Base-by-base conservation (phyloP, 1,140 invertebrate species). In the Pristionchus pacificus region DNA sequence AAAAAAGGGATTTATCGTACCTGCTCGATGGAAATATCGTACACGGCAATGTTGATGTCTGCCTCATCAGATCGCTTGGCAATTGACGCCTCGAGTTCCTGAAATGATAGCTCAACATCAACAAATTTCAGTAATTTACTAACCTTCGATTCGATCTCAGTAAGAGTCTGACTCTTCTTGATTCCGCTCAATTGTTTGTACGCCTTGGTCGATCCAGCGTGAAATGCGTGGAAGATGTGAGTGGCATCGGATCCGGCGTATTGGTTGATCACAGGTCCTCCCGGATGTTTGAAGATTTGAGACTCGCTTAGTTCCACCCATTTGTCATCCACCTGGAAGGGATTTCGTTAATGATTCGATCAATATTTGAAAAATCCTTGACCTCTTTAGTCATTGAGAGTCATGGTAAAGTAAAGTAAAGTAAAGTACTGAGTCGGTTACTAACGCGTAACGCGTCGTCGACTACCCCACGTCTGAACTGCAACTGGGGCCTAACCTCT, bases 171-270 rank as follows among this genome's bases (percentile, higher is more conserved):
- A 2, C 60, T 33, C 32, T 77, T 76, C 64, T 83, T 75, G 13
- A 82, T 33, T 3, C 66, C 19, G 19, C 74, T 68, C 3, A 83
- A 57, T 65, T 83, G 82, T 70, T 83, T 83, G 58, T 81, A 83
- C 1, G 81, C 81, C 33, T 72, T 66, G 14, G 62, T 64, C 49
- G 67, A 72, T 24, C 79, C 79, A 72, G 77, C 74, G 33, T 79
- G 79, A 68, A 80, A 80, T 10, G 82, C 81, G 59, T 84, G 78
- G 61, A 83, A 83, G 49, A 84, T 79, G 33, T 84, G 82, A 14
- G 81, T 84, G 14, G 81, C 81, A 68, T 83, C 81, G 14, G 81
- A 62, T 58, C 83, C 71, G 70, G 82, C 84, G 29, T 65, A 81
- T 49, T 49, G 38, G 6, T 6, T 49, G 38, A 49, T 49, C 6